Evolutionary conservation across 2,113 vertebrate species (phyloP).

Genomic region (Sarotherodon lohbergeri): DNA sequence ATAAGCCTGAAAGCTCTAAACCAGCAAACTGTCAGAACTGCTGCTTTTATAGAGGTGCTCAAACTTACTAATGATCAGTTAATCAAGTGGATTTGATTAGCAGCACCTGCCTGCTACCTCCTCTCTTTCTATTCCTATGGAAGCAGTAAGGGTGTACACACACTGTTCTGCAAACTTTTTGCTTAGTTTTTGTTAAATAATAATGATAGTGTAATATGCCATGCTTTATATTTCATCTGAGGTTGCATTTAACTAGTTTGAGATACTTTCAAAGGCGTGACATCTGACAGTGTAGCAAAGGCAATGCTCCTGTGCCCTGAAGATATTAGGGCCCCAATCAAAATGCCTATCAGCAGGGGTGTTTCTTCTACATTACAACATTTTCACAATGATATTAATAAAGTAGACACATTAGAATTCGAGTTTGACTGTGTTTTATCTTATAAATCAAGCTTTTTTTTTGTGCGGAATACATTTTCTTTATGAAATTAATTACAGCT

Average conservation of each 20-base stretch:
- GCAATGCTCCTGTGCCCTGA: not conserved
- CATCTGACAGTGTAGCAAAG: not conserved
- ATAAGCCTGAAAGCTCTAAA: not conserved
- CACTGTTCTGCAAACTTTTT: not conserved
- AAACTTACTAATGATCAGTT: not conserved
- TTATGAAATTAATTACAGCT: not conserved
- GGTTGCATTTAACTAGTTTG: not conserved
- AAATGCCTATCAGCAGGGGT: not conserved
- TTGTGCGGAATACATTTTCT: not conserved
- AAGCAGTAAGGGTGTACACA: not conserved
- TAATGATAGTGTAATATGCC: not conserved
- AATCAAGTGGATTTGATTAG: not conserved
- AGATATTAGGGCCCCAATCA: fast-evolving
- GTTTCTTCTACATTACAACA: not conserved
- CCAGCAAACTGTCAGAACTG: fast-evolving
- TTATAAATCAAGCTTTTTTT: fast-evolving
- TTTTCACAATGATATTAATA: not conserved
- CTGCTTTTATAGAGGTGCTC: not conserved
- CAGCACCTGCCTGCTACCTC: not conserved
- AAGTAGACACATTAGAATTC: not conserved
- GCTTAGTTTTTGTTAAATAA: not conserved
- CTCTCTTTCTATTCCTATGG: not conserved
- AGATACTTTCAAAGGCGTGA: not conserved
- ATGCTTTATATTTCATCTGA: not conserved
- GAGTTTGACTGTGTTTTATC: not conserved